phyloP scores from a whole-genome alignment of 2,797 vertebrate genomes.

The Brachyrhaphis roseni region DNA sequence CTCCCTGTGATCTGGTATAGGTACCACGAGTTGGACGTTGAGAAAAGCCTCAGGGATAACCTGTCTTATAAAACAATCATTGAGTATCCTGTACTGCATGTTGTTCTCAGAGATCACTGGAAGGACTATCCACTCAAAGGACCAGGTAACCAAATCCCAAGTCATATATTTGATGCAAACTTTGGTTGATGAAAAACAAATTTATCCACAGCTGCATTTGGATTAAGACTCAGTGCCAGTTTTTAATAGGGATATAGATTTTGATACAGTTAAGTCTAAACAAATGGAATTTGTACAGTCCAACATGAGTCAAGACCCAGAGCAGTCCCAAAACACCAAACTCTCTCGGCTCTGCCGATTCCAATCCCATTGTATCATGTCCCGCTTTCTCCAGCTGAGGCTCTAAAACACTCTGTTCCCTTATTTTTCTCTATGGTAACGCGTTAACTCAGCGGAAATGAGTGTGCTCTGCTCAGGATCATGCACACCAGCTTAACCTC shows the following conservation, averaged over 20 bases:
- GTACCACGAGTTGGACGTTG: constrained; percentile 86
- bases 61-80: constrained; percentile 90
- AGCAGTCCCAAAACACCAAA: constrained; percentile 23
- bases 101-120: constrained; percentile 83
- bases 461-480: constrained; percentile 72
- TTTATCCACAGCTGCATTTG: neutral
- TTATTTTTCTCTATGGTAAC: constrained; percentile 78
- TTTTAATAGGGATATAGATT: neutral
- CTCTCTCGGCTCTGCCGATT: constrained; percentile 41
- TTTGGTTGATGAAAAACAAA: neutral
- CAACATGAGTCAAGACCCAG: constrained; percentile 13
- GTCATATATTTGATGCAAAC: neutral
- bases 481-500: constrained; percentile 65
- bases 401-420: constrained; percentile 54
- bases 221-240: neutral
- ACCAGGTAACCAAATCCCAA: constrained; percentile 73
- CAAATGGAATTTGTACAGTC: constrained; percentile 13
- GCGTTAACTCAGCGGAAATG: constrained; percentile 66
- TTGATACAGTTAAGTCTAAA: neutral
- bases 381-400: constrained; percentile 63
- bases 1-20: constrained; percentile 67
- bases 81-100: constrained; percentile 91
- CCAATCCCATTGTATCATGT: constrained; percentile 70
- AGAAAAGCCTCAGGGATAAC: constrained; percentile 88
- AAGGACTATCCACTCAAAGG: constrained; percentile 79